Conservation (phyloP, 1,140 invertebrate genomes). For the Drosophila eugracilis region DNA sequence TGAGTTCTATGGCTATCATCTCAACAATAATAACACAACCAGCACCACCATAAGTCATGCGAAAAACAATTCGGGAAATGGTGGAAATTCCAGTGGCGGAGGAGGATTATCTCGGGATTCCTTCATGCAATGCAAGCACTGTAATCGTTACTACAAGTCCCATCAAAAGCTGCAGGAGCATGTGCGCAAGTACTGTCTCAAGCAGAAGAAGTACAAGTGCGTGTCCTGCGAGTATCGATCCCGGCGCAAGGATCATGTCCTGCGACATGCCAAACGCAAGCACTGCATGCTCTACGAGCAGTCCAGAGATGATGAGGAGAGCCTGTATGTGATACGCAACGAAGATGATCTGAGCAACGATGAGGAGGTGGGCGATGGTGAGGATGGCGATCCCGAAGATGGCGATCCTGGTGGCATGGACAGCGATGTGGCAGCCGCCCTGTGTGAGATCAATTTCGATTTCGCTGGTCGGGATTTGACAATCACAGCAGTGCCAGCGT, state of each 20-base stretch:
- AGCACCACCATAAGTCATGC: constrained; percentile 16
- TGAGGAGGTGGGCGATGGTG: constrained; percentile 45
- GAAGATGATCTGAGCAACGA: constrained; percentile 77
- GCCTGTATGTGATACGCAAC: constrained; percentile 78
- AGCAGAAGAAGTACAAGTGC: constrained; percentile 83
- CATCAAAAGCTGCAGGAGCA: constrained; percentile 79
- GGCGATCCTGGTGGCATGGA: constrained; percentile 57
- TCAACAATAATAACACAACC: constrained; percentile 60
- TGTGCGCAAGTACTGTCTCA: constrained; percentile 82
- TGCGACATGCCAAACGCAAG: constrained; percentile 78
- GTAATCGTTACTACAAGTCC: constrained; percentile 79
- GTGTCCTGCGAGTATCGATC: constrained; percentile 81
- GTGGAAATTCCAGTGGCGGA: constrained; percentile 9
- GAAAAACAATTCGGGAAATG: constrained; percentile 26
- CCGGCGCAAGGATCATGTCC: constrained; percentile 79
- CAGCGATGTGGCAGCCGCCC: constrained; percentile 57
- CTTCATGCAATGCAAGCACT: constrained; percentile 82
- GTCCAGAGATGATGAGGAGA: constrained; percentile 68
- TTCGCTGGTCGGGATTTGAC: constrained; percentile 75
- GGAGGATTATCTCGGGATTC: constrained; percentile 48
- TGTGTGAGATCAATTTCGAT: constrained; percentile 75
- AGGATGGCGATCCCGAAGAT: constrained; percentile 40
- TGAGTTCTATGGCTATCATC: constrained; percentile 69
- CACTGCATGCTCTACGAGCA: constrained; percentile 77
- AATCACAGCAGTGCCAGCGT: constrained; percentile 75